Percentiles rank a stretch among this genome's conserved stretches.
phyloP scores from a whole-genome alignment of 2,113 vertebrate genomes.

The Chroicocephalus ridibundus region DNA sequence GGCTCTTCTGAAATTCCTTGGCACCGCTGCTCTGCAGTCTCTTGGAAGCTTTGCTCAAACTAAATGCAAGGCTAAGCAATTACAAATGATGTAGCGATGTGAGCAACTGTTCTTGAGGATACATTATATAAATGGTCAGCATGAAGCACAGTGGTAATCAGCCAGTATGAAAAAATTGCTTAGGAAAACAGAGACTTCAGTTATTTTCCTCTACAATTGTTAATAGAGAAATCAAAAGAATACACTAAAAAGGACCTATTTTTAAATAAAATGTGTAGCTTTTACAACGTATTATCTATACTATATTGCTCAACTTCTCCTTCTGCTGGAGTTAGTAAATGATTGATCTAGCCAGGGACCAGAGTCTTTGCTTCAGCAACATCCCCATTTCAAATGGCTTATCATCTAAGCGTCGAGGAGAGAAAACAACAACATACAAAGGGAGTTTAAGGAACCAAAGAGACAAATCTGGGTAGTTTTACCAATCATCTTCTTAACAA shows the following conservation, averaged over 20 bases:
- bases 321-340: not conserved
- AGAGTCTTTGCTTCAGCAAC: not conserved
- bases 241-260: not conserved
- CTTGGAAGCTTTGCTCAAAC: not conserved
- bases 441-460: not conserved
- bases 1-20: slow-evolving; percentile 12
- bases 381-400: not conserved
- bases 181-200: not conserved
- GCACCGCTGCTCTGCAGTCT: not conserved
- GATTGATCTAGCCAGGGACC: not conserved
- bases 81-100: not conserved
- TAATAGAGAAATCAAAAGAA: not conserved
- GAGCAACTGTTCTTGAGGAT: not conserved
- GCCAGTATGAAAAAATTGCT: not conserved
- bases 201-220: not conserved
- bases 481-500: not conserved
- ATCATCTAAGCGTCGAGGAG: not conserved
- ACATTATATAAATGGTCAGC: not conserved
- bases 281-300: not conserved
- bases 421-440: not conserved
- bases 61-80: slow-evolving; percentile 11
- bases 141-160: not conserved
- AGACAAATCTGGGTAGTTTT: not conserved
- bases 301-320: not conserved
- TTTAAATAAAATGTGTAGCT: not conserved